Percentiles rank a stretch among this genome's conserved stretches.
These are phyloP conservation scores for Anoplophora glabripennis DNA, from an alignment of 1,140 invertebrate species.

Conservation along the genomic window DNA sequence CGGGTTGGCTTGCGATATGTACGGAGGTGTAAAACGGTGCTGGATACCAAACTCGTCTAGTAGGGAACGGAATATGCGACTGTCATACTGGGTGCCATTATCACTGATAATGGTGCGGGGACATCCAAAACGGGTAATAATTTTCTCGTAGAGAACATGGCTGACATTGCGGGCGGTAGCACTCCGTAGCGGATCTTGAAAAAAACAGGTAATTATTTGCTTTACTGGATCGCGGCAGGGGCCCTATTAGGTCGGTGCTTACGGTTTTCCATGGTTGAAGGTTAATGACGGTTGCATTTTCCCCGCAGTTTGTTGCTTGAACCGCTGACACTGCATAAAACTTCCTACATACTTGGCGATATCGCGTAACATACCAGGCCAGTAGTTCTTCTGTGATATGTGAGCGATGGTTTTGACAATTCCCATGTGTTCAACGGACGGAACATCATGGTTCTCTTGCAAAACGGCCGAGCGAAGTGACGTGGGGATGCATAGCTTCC, in stretches of 20 bases:
- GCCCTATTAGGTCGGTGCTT: conserved; percentile 48
- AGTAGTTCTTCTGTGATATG: conserved; percentile 33
- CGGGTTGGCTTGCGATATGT: conserved; percentile 49
- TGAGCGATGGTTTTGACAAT: conserved; percentile 30
- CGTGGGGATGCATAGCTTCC: no score
- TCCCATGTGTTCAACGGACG: no score
- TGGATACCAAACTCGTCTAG: conserved; percentile 13
- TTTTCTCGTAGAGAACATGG: conserved; percentile 33
- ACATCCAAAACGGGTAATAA: no score
- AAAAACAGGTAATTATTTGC: conserved; percentile 24
- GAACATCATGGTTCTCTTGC: no score
- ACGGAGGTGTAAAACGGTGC: conserved; percentile 39
- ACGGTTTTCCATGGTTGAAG: conserved; percentile 40
- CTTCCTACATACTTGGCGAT: conserved; percentile 21
- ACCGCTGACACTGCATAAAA: conserved; percentile 33
- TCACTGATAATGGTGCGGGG: conserved; percentile 48
- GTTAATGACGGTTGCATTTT: conserved; percentile 39
- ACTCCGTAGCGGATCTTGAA: conserved; percentile 26
- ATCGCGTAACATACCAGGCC: conserved; percentile 37
- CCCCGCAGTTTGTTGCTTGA: conserved; percentile 38
- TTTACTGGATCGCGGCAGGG: no score
- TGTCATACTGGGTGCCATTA: conserved; percentile 47
- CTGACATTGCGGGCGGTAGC: conserved; percentile 34
- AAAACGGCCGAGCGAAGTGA: no score
- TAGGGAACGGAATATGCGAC: background rate